These are phyloP conservation scores for Drosophila robusta DNA, from an alignment of 2,888 invertebrate genomes.

Conservation along the genomic window DNA sequence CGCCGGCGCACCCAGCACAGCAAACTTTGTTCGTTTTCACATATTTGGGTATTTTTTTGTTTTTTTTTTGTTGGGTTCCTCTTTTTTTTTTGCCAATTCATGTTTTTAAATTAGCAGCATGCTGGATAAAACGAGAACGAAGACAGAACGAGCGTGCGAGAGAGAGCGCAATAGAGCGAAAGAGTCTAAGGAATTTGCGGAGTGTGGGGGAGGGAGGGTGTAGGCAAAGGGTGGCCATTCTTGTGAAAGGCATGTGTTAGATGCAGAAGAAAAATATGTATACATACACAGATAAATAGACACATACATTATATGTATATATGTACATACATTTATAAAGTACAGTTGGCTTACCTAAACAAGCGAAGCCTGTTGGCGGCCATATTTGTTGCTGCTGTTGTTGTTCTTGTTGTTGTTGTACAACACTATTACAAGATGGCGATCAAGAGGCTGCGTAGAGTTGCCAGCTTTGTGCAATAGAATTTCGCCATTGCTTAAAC, in stretches of 20 bases:
- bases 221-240: conserved; percentile 38
- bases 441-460: conserved; percentile 35
- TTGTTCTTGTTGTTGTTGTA: neutral
- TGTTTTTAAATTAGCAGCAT: conserved; percentile 71
- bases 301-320: too few species aligned
- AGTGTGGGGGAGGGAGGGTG: neutral
- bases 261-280: conserved; percentile 2
- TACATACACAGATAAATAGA: neutral
- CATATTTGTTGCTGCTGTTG: conserved; percentile 30
- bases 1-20: conserved; percentile 62
- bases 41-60: conserved; percentile 36
- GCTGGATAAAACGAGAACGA: conserved; percentile 48
- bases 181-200: conserved; percentile 1
- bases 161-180: neutral
- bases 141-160: conserved; percentile 12
- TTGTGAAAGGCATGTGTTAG: conserved; percentile 27
- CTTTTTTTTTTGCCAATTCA: conserved; percentile 63
- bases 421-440: conserved; percentile 36
- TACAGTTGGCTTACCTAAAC: conserved; percentile 39
- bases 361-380: conserved; percentile 30
- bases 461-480: conserved; percentile 10
- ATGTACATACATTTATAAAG: conserved; percentile 15
- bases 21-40: conserved; percentile 52
- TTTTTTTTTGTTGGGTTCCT: conserved; percentile 21
- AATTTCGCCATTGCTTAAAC: neutral